Evolutionary conservation across 2,797 vertebrate species (phyloP).

Genomic region (Silurus aristotelis): DNA sequence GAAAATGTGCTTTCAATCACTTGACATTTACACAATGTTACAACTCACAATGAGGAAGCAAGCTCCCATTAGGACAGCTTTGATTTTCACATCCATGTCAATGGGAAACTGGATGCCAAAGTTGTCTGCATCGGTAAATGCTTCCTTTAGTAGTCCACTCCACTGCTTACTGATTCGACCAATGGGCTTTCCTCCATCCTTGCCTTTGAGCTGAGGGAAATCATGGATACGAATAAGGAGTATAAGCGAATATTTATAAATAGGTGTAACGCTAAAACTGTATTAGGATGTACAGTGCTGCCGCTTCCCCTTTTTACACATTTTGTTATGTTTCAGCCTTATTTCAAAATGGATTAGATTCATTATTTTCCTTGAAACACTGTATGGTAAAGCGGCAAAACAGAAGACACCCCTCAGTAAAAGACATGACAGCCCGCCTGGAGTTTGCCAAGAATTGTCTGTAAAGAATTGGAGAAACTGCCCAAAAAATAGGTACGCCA

Average conservation of each 20-base stretch:
- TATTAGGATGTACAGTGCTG: no score
- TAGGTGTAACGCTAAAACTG: not conserved
- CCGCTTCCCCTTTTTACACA: no score
- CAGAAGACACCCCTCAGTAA: no score
- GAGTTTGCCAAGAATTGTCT: no score
- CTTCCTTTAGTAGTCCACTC: conserved; percentile 84
- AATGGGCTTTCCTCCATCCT: conserved; percentile 71
- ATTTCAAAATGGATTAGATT: no score
- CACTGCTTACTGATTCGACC: conserved; percentile 92
- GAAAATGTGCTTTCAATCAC: not conserved
- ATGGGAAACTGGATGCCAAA: conserved; percentile 91
- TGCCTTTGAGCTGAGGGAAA: conserved; percentile 76
- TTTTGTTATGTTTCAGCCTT: no score
- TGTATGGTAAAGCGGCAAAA: no score
- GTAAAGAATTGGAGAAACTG: no score
- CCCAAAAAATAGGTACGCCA: no score
- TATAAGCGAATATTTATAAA: not conserved
- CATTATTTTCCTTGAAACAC: no score
- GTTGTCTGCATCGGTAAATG: conserved; percentile 87
- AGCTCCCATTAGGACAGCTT: conserved; percentile 87
- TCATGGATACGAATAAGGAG: not conserved
- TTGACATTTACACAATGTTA: not conserved
- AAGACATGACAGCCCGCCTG: no score
- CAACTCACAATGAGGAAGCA: conserved; percentile 90
- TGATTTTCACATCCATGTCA: conserved; percentile 87